These are phyloP conservation scores for Hapalemur alaotrensis DNA, from an alignment of 2,797 vertebrate genomes.

Conservation along the genomic window DNA sequence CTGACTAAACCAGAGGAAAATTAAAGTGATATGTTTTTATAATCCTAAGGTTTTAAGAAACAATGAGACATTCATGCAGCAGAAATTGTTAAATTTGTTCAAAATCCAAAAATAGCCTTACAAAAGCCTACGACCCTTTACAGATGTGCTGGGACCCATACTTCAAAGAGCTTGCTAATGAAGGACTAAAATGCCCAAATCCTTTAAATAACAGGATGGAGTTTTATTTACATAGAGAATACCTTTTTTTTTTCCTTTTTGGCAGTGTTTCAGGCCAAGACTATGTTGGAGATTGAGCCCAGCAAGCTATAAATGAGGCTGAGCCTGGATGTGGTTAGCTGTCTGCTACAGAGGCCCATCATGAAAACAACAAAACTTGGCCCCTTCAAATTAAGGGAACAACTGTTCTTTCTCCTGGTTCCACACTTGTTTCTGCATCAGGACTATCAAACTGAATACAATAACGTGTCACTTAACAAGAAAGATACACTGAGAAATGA, in stretches of 20 bases:
- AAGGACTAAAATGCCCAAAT: constrained; percentile 44
- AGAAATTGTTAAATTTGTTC: constrained; percentile 20
- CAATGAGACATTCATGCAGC: constrained; percentile 21
- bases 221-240: constrained; percentile 33
- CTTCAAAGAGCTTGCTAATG: constrained; percentile 58
- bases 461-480: not conserved
- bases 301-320: constrained; percentile 19
- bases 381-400: not conserved
- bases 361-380: constrained; percentile 28
- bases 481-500: not conserved
- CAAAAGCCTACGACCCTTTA: not conserved
- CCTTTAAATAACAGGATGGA: constrained; percentile 42
- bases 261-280: not conserved
- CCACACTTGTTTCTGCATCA: not conserved
- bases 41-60: constrained; percentile 63
- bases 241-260: not conserved
- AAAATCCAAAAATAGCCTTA: constrained; percentile 54
- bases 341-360: not conserved
- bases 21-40: constrained; percentile 57
- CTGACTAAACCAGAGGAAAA: constrained; percentile 59
- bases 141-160: not conserved
- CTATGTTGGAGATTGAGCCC: not conserved
- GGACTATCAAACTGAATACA: not conserved
- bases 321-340: not conserved
- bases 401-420: constrained; percentile 13